Conservation (phyloP, 2,888 invertebrate species). For the Patella ulyssiponensis region DNA sequence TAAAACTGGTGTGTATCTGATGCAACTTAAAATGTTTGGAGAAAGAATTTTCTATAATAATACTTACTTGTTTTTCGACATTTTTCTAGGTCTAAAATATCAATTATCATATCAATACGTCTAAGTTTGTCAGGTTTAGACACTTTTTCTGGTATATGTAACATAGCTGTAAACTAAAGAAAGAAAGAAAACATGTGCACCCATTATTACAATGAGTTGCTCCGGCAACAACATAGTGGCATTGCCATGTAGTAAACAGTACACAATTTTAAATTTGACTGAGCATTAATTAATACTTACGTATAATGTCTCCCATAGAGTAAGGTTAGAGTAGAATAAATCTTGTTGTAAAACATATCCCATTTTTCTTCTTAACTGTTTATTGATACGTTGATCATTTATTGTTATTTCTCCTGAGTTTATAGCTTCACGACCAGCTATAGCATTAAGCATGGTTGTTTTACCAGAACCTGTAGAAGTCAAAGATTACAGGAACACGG, state of each 20-base stretch:
- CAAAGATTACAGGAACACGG: slow-evolving; percentile 32
- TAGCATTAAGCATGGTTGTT: slow-evolving; percentile 83
- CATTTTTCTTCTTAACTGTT: slow-evolving; percentile 82
- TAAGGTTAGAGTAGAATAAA: slow-evolving; percentile 85
- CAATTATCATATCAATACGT: slow-evolving; percentile 84
- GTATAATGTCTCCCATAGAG: slow-evolving; percentile 83
- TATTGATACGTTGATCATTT: slow-evolving; percentile 79
- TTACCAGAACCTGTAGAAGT: slow-evolving; percentile 84
- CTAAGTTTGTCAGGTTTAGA: slow-evolving; percentile 82
- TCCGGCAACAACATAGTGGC: no score
- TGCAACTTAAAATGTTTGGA: no score
- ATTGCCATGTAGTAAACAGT: no score
- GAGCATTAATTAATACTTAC: no score
- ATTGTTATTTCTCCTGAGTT: slow-evolving; percentile 80
- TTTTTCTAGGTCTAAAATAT: slow-evolving; percentile 81
- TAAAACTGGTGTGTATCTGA: no score
- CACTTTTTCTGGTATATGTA: slow-evolving; percentile 80
- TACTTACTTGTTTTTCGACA: slow-evolving; percentile 83
- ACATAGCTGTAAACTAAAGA: slow-evolving; percentile 77
- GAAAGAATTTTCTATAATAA: no score
- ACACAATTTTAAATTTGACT: no score
- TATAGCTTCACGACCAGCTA: slow-evolving; percentile 79
- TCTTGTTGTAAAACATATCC: slow-evolving; percentile 88
- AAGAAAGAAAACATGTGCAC: slow-evolving; percentile 26
- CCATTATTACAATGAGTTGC: no score